Percentiles rank a stretch among this genome's conserved stretches.
Conservation (phyloP, 1,140 invertebrate genomes). For the Gonioctena quinquepunctata region DNA sequence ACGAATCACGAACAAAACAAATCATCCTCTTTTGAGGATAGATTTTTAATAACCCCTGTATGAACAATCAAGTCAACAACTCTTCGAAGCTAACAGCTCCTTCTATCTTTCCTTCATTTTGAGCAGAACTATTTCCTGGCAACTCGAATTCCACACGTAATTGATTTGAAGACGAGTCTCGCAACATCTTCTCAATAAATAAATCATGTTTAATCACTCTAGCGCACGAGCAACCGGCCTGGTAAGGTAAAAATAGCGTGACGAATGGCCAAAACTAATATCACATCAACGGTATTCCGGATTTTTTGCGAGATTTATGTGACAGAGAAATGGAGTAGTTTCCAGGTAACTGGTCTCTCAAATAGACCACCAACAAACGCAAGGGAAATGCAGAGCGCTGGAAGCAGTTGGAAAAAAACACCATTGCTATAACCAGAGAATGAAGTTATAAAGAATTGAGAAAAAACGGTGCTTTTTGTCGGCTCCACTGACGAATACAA, state of each 20-base stretch:
- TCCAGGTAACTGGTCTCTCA: not conserved
- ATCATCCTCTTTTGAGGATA: no score
- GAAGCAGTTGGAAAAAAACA: not conserved
- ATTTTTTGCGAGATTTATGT: not conserved
- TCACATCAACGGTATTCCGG: not conserved
- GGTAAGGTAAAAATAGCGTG: not conserved
- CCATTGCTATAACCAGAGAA: no score
- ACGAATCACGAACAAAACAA: no score
- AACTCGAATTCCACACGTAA: not conserved
- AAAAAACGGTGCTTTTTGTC: no score
- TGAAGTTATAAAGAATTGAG: no score
- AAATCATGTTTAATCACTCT: not conserved
- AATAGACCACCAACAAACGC: not conserved
- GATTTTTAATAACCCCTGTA: not conserved
- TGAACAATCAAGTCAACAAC: not conserved
- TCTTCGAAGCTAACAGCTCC: not conserved
- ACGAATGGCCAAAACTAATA: constrained; percentile 6
- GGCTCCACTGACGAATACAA: no score
- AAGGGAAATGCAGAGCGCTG: not conserved
- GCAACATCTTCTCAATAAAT: not conserved
- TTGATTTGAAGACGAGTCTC: no score
- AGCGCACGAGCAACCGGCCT: not conserved
- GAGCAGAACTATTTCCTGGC: not conserved
- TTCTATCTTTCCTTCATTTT: not conserved
- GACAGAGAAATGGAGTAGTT: no score